Evolutionary conservation across 2,113 vertebrate species (phyloP), one percentile per base, ranked within the genome.

Genomic region (Charina bottae): DNA sequence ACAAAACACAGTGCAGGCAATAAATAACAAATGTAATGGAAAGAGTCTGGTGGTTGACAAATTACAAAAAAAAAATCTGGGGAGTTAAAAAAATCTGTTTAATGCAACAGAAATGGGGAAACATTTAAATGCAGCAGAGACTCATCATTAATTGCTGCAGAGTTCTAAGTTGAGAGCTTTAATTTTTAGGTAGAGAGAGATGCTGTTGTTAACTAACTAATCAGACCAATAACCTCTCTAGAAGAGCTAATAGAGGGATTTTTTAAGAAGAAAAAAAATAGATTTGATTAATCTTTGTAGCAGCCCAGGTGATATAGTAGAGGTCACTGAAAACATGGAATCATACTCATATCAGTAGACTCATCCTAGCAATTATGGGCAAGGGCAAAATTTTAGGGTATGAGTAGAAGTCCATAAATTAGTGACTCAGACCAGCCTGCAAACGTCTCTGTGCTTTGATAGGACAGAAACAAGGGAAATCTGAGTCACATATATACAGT

Each of bases 11-110:
- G 87, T 85, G 24, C 78, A 92, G 78, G 78, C 87, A 42, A 92
- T 92, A 89, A 92, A 92, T 92, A 89, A 64, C 58, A 89, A 64
- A 89, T 92, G 78, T 89, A 92, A 89, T 89, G 84, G 91, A 89
- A 85, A 78, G 58, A 24, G 46, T 83, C 78, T 49, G 19, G 55
- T 28, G 23, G 87, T 53, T 55, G 90, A 84, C 46, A 91, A 91
- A 91, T 87, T 88, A 91, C 23, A 46, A 55, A 91, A 46, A 55
- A 91, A 92, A 89, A 23, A 55, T 60, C 21, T 54, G 6, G 46
- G 17, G 84, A 42, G n/a, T 58, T 87, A 60, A 53, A 78, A 78
- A 92, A 88, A 55, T 60, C 87, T 87, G 42, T 88, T 89, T 55
- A 89, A 84, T 89, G 59, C 78, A 85, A 64, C 2, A 21, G 59